Percentiles rank a stretch among this genome's conserved stretches.
These are phyloP conservation scores for Periphyllus acericola DNA, from an alignment of 2,888 invertebrate species.

Conservation along the genomic window DNA sequence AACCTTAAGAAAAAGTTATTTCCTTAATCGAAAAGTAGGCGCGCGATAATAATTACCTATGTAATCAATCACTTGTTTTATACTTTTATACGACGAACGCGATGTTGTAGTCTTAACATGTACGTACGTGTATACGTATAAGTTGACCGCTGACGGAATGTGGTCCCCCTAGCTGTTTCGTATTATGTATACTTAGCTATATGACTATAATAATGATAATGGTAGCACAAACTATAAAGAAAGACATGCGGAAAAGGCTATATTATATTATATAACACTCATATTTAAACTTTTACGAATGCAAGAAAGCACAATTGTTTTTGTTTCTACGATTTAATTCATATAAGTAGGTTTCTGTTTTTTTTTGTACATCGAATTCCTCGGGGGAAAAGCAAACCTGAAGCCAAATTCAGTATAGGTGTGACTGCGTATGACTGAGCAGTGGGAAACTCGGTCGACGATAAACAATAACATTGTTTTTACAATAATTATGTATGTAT, in stretches of 20 bases:
- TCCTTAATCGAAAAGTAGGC: background rate
- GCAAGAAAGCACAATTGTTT: background rate
- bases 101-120: background rate
- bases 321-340: background rate
- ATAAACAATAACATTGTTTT: constrained; percentile 10
- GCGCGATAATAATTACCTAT: background rate
- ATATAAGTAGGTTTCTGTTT: constrained; percentile 28
- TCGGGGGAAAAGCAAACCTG: constrained; percentile 11
- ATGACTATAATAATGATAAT: background rate
- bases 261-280: background rate
- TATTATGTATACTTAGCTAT: background rate
- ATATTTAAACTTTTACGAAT: background rate
- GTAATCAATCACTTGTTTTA: constrained; percentile 12
- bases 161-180: background rate
- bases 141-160: background rate
- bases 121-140: background rate
- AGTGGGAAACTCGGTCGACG: constrained; percentile 30
- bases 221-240: background rate
- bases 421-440: too few relatives aligned
- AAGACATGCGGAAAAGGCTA: background rate
- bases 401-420: background rate
- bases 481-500: background rate
- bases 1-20: background rate
- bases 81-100: constrained; percentile 6
- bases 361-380: background rate